Evolutionary conservation across 2,888 invertebrate genomes (phyloP), one percentile per base, ranked within the genome.

Genomic region (Andrena camellia): DNA sequence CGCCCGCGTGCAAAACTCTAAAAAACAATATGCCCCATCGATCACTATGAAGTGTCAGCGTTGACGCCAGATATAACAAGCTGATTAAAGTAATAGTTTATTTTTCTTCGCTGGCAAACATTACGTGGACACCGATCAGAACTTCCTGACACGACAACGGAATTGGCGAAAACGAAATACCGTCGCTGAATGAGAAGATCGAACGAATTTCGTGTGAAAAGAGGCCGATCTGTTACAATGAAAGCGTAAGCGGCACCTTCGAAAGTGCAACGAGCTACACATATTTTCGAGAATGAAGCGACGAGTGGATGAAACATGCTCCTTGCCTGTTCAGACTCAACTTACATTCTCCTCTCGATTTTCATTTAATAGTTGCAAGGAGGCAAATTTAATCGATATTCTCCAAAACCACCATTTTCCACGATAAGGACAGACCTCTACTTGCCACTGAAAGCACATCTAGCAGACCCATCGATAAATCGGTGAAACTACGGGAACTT

Each of bases 151-250:
- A 20, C 52, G 6, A 10, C 29, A n/a, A 57, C 33, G 67, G 35
- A 63, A 50, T 8, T 23, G 29, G 35, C 57, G 50, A 26, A 63
- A 81, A 63, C 29, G 57, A 57, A 59, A 69, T 31, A 17, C 2
- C 7, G 4, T 4, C 1, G 8, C 2, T 2, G 17, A 10, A 4
- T 1, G 13, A 50, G 76, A 70, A 78, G 74, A 76, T 84, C 76
- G 80, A 84, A 80, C 23, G 80, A 63, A 68, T 70, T 60, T 50
- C 33, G 33, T 35, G 72, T 68, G 71, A 60, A 66, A 17, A 67
- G 33, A 64, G 50, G 3, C 74, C 78, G 72, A 82, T 82, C 69
- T 82, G 69, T 81, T 71, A 72, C 78, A 73, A 75, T 78, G 72
- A 74, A 67, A 59, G 54, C 31, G 71, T 26, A 60, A 52, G 42